Conservation (phyloP, 1,140 invertebrate genomes). For the Chironomus striatipennis region DNA sequence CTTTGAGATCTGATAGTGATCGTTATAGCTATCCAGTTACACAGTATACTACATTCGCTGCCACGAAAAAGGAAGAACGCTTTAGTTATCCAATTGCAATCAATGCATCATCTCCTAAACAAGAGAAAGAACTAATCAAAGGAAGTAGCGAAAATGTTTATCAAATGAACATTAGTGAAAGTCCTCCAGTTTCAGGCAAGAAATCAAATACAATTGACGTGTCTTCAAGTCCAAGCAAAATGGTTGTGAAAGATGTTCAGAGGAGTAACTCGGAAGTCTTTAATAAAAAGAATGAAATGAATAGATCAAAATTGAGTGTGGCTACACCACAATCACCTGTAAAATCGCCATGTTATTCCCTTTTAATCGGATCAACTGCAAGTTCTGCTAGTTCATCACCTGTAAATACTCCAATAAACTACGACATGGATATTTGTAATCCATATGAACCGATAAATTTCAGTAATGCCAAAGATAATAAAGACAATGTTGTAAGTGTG, state of each 20-base stretch:
- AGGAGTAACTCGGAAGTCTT: conserved; percentile 28
- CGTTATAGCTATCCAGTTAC: conserved; percentile 39
- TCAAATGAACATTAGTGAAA: neutral
- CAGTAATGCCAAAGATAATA: conserved; percentile 21
- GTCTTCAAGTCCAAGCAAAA: neutral
- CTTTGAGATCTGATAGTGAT: conserved; percentile 9
- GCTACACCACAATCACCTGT: conserved; percentile 37
- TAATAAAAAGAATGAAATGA: conserved; percentile 29
- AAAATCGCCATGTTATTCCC: conserved; percentile 37
- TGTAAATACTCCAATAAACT: conserved; percentile 35
- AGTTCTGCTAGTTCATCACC: conserved; percentile 36
- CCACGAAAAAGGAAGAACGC: conserved; percentile 38
- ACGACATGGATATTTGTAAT: conserved; percentile 37
- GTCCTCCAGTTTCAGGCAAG: neutral
- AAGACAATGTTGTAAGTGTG: neutral
- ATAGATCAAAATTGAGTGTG: conserved; percentile 32
- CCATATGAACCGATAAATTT: conserved; percentile 24
- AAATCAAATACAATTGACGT: conserved; percentile 8
- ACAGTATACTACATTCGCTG: conserved; percentile 31
- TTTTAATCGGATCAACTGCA: conserved; percentile 33
- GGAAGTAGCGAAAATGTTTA: neutral
- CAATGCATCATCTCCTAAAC: neutral
- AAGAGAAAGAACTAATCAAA: neutral
- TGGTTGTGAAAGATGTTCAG: conserved; percentile 26
- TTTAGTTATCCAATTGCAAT: conserved; percentile 34